A percentile compares a stretch with the other conserved stretches of the same genome.
Evolutionary conservation across 1,140 invertebrate species (phyloP).

Genomic region (Tetraneura akinire): DNA sequence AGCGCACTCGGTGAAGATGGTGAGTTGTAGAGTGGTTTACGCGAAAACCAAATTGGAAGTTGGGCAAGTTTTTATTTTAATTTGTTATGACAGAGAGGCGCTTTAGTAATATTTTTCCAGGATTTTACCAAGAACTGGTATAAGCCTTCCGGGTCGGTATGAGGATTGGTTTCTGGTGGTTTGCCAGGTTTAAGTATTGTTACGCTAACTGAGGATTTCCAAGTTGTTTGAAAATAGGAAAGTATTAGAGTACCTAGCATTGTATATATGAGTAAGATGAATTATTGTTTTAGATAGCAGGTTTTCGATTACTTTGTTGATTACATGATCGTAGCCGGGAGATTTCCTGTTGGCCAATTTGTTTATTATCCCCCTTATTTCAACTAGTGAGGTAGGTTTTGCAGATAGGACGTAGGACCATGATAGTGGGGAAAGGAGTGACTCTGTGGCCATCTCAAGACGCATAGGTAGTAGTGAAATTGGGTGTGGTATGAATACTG

Average conservation of each 20-base stretch:
- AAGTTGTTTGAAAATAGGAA: neutral
- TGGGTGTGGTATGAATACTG: too few species aligned
- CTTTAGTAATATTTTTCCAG: constrained; percentile 54
- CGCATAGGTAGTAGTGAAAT: too few species aligned
- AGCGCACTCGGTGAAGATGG: constrained; percentile 35
- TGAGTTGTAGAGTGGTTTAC: constrained; percentile 18
- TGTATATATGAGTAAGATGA: constrained; percentile 32
- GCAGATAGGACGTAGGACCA: neutral
- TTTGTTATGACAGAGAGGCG: constrained; percentile 38
- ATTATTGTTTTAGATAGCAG: neutral
- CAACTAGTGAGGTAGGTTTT: neutral
- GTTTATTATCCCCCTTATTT: neutral
- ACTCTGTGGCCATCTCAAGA: too few species aligned
- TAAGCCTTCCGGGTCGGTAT: too few species aligned
- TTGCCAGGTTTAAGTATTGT: constrained; percentile 56
- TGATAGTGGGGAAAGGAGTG: constrained; percentile 14
- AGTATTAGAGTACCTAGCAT: constrained; percentile 17
- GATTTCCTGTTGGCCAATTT: neutral
- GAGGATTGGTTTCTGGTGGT: constrained; percentile 49
- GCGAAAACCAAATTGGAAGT: constrained; percentile 51
- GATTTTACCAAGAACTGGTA: constrained; percentile 55
- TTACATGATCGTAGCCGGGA: neutral
- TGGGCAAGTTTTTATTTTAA: constrained; percentile 34
- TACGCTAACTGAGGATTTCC: constrained; percentile 57
- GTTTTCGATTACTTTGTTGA: neutral